Conservation (phyloP, 2,113 vertebrate species). For the Sceloporus undulatus region DNA sequence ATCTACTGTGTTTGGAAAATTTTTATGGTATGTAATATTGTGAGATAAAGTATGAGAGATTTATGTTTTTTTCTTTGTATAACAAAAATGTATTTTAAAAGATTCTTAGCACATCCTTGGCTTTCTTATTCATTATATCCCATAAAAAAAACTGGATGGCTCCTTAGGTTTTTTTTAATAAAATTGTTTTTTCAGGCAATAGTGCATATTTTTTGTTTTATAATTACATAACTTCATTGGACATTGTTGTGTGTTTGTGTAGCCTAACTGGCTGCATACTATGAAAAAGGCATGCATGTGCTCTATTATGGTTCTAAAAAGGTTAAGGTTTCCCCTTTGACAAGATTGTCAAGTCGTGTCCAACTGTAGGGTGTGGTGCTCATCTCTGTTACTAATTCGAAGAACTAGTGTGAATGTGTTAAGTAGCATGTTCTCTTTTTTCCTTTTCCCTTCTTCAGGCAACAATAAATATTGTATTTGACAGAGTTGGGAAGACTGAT, state of each 20-base stretch:
- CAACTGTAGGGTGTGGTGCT: no score
- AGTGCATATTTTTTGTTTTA: neutral
- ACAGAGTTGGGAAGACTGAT: conserved; percentile 97
- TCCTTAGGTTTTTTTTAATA: neutral
- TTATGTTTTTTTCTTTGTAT: neutral
- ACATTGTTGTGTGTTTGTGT: neutral
- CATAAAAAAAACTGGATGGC: neutral
- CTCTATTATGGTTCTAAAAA: neutral
- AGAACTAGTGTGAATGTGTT: neutral
- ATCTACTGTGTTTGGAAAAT: conserved; percentile 99
- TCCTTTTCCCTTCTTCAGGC: conserved; percentile 79
- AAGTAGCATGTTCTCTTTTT: neutral
- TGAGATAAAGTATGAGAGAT: neutral
- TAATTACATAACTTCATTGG: neutral
- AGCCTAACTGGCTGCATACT: neutral
- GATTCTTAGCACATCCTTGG: neutral
- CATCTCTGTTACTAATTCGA: no score
- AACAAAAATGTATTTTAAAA: neutral
- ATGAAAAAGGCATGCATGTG: neutral
- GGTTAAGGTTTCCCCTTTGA: no score
- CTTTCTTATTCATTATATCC: no score
- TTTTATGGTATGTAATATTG: conserved; percentile 90
- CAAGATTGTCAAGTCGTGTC: no score
- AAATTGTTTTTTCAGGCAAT: neutral
- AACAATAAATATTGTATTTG: conserved; percentile 99